Percentiles rank a stretch among this genome's conserved stretches.
Evolutionary conservation across 2,888 invertebrate genomes (phyloP).

Genomic region (Fabriciana adippe): DNA sequence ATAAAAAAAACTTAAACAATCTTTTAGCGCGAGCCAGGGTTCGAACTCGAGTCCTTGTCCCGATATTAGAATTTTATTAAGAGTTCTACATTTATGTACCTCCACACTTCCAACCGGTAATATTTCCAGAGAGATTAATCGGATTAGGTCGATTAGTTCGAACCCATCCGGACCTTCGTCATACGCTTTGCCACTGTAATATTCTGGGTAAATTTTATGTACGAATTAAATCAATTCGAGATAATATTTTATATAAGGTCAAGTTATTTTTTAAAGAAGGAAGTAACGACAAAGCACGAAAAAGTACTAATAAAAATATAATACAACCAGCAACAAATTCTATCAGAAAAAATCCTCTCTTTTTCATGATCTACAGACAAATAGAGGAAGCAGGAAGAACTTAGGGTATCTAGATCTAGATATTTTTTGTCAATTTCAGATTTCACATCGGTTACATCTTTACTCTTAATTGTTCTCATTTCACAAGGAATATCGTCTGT

Average conservation of each 20-base stretch:
- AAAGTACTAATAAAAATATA: too few species aligned
- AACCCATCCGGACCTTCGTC: slow-evolving; percentile 12
- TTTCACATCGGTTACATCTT: too few species aligned
- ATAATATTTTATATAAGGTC: background rate
- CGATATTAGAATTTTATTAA: background rate
- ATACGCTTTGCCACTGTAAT: slow-evolving; percentile 12
- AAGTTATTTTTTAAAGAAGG: background rate
- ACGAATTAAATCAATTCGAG: slow-evolving; percentile 7
- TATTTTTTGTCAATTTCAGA: too few species aligned
- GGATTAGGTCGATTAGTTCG: slow-evolving; percentile 16
- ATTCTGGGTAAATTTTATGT: slow-evolving; percentile 6
- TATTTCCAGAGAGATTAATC: slow-evolving; percentile 11
- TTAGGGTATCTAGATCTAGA: too few species aligned
- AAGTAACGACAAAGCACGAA: too few species aligned
- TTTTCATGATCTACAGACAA: too few species aligned
- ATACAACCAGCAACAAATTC: too few species aligned
- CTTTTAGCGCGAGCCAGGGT: background rate
- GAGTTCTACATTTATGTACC: background rate
- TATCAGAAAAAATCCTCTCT: too few species aligned
- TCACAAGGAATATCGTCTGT: too few species aligned
- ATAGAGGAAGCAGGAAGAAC: too few species aligned
- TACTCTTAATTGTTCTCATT: too few species aligned
- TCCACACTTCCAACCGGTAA: background rate
- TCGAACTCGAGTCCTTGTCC: background rate
- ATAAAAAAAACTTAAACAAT: background rate